Percentiles rank a stretch among this genome's conserved stretches.
Conservation (phyloP, 2,113 vertebrate species). For the Fulica atra region DNA sequence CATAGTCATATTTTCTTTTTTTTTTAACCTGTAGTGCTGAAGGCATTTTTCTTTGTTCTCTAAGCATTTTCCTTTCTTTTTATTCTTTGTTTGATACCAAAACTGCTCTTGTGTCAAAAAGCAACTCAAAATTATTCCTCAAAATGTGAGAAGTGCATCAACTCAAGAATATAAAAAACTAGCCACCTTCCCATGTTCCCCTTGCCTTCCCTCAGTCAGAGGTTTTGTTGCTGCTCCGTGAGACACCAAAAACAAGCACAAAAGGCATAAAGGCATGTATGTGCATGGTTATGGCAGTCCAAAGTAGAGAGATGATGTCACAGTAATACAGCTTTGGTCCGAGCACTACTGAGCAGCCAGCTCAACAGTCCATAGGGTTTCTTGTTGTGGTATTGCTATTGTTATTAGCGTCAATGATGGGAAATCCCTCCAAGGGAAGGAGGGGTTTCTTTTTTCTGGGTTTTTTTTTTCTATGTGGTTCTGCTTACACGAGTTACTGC, state of each 20-base stretch:
- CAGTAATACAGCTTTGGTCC: fast-evolving
- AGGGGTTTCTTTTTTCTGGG: neutral
- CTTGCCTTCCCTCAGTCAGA: neutral
- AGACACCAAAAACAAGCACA: neutral
- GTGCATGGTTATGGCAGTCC: fast-evolving
- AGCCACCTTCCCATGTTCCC: neutral
- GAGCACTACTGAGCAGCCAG: neutral
- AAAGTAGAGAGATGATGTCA: neutral
- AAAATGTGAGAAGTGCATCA: neutral
- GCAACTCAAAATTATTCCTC: neutral
- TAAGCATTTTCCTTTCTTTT: constrained; percentile 19
- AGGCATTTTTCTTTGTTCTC: constrained; percentile 47
- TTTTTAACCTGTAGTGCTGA: constrained; percentile 16
- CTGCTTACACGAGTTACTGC: neutral
- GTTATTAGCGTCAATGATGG: neutral
- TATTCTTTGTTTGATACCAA: constrained; percentile 4
- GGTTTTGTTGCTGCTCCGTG: neutral
- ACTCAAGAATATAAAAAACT: neutral
- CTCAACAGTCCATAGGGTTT: neutral
- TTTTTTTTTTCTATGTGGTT: neutral
- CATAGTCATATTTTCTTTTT: neutral
- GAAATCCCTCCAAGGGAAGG: neutral
- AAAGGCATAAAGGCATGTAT: neutral
- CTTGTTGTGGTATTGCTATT: neutral
- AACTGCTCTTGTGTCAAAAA: neutral